A percentile compares a stretch with the other conserved stretches of the same genome.
These are phyloP conservation scores for Harpalus rufipes DNA, from an alignment of 2,888 invertebrate genomes.

Conservation along the genomic window DNA sequence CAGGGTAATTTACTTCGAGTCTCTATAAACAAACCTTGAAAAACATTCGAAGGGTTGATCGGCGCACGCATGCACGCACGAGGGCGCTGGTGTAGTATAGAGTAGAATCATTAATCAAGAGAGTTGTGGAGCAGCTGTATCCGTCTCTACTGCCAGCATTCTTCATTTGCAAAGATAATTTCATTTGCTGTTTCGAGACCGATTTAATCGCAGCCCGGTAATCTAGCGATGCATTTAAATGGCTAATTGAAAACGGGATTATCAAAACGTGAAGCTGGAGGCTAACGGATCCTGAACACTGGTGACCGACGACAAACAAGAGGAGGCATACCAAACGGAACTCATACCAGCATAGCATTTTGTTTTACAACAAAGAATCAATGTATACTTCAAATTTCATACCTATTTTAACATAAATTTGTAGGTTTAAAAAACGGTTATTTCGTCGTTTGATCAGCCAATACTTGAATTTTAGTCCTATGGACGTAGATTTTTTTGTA, in stretches of 20 bases:
- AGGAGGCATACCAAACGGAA: no score
- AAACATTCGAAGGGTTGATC: conserved; percentile 41
- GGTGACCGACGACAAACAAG: conserved; percentile 27
- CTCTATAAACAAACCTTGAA: conserved; percentile 35
- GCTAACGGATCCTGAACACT: conserved; percentile 20
- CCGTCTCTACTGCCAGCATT: conserved; percentile 59
- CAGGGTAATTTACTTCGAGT: conserved; percentile 9
- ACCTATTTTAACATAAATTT: no score
- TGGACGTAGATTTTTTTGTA: no score
- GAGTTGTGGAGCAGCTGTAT: conserved; percentile 64
- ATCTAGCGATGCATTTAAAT: conserved; percentile 65
- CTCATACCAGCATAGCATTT: no score
- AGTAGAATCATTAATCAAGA: conserved; percentile 62
- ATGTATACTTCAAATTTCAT: no score
- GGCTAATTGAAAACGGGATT: conserved; percentile 66
- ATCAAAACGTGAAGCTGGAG: conserved; percentile 41
- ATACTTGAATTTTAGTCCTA: no score
- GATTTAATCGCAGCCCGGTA: conserved; percentile 63
- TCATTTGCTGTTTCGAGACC: conserved; percentile 67
- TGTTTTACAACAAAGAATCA: no score
- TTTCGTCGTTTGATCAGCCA: no score
- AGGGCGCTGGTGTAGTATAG: conserved; percentile 12
- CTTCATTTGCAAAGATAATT: conserved; percentile 67
- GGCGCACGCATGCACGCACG: conserved; percentile 32
- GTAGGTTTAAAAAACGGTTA: no score